These are phyloP conservation scores for Alouatta palliata DNA, from an alignment of 2,113 vertebrate genomes.

Conservation along the genomic window DNA sequence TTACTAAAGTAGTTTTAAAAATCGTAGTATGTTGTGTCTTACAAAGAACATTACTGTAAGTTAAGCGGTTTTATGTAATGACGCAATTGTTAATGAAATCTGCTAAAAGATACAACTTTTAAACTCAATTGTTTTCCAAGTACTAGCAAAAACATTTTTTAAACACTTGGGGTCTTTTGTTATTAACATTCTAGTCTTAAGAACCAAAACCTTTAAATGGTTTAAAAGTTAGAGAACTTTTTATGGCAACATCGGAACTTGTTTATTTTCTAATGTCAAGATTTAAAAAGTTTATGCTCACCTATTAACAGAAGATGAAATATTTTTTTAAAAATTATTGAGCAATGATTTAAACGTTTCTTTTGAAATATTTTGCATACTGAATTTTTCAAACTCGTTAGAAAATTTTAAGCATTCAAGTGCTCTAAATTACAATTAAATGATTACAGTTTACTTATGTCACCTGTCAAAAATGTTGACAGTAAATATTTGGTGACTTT, in stretches of 20 bases:
- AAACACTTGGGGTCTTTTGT: background rate
- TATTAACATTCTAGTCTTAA: conserved; percentile 35
- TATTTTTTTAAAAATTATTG: conserved; percentile 11
- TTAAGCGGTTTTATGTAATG: conserved; percentile 28
- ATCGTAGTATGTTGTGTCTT: background rate
- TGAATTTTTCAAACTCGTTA: conserved; percentile 22
- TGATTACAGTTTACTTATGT: conserved; percentile 39
- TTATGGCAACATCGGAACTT: background rate
- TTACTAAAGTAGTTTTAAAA: conserved; percentile 9
- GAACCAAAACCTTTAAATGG: conserved; percentile 22
- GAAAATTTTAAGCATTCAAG: conserved; percentile 6
- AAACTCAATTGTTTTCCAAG: background rate
- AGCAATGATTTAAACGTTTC: conserved; percentile 28
- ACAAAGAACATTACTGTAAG: background rate
- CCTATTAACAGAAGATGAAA: background rate
- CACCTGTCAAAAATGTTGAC: conserved; percentile 51
- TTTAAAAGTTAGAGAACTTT: conserved; percentile 49
- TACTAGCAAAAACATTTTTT: background rate
- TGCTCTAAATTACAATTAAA: background rate
- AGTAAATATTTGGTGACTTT: conserved; percentile 39
- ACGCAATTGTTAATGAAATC: background rate
- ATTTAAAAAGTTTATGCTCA: conserved; percentile 4
- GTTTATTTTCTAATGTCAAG: background rate
- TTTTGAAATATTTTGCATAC: conserved; percentile 49
- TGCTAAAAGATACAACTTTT: conserved; percentile 6